Base-by-base conservation (phyloP, 2,797 vertebrate species). In the Melanotaenia parkinsoni region DNA sequence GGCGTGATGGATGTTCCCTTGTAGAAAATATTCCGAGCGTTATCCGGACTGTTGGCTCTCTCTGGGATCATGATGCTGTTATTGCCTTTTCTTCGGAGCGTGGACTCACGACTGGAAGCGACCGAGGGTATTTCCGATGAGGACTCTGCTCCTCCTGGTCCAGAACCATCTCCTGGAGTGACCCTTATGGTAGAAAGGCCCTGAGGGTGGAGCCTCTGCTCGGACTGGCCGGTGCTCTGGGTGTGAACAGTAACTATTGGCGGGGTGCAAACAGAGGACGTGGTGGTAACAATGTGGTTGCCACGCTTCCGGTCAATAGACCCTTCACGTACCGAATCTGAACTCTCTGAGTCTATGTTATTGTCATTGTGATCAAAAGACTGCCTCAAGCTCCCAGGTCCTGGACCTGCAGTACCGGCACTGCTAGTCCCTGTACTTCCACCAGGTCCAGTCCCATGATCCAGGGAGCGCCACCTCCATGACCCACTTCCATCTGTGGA, bases 21-120 rank as follows among this genome's bases (percentile, higher is more conserved):
- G 90, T 99, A 99, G 95, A 99, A 99, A 95, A 99, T 96, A 72
- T 97, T 99, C 38, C 97, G 95, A 32, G 97, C 96, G 66, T 95
- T 97, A 68, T 99, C 96, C 0, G 97, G 97, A 80, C 97, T 99
- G 94, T 95, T 96, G 75, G 96, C 94, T 92, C 98, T 93, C 88
- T 99, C 98, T 0, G 98, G 97, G 72, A 99, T 98, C 88, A 99
- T 88, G 85, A 98, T 97, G 77, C 97, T 94, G 74, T 96, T 98
- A 54, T 88, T 91, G 65, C 95, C 96, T 92, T 99, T 99, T 74
- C 96, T 95, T 67, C 95, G 93, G 74, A 99, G 94, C 0, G 97
- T 98, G 60, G 97, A 97, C 89, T 99, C 96, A 12, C 95, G 95
- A 74, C 97, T 98, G 6, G 97, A 98, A 61, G 96, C 93, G n/a